These are phyloP conservation scores for Poliocrania exsul DNA, from an alignment of 2,797 vertebrate species.

Conservation along the genomic window DNA sequence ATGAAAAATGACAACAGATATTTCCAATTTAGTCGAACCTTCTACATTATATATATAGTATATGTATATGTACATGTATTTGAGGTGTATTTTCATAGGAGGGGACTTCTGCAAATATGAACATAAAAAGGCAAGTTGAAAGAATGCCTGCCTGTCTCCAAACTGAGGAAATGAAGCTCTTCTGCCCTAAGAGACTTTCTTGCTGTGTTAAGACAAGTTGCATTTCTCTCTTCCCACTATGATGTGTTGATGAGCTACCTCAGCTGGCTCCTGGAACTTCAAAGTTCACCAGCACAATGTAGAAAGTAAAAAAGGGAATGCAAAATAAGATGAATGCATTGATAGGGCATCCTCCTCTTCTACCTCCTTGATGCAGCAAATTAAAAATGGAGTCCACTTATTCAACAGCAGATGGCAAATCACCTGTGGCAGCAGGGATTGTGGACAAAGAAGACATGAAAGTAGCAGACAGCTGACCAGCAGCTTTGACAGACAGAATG, in stretches of 20 bases:
- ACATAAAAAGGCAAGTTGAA: not conserved
- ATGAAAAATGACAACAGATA: not conserved
- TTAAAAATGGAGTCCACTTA: not conserved
- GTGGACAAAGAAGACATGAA: not conserved
- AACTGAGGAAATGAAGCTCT: not conserved
- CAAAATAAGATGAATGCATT: not conserved
- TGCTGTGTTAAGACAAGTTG: not conserved
- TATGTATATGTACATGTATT: not conserved
- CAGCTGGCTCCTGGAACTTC: not conserved
- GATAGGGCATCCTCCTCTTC: not conserved
- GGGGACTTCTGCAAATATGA: not conserved
- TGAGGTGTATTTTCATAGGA: not conserved
- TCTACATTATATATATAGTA: not conserved
- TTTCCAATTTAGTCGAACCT: not conserved
- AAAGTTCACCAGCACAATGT: not conserved
- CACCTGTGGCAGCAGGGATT: not conserved
- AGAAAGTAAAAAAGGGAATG: not conserved
- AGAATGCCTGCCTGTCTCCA: not conserved
- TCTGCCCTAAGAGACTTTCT: not conserved
- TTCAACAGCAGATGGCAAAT: not conserved
- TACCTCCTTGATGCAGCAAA: not conserved
- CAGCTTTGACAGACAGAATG: not conserved
- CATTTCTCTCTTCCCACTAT: not conserved
- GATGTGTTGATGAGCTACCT: not conserved
- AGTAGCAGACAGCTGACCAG: not conserved